Evolutionary conservation across 2,797 vertebrate genomes (phyloP), one percentile per base, ranked within the genome.

Genomic region (Euthynnus affinis): DNA sequence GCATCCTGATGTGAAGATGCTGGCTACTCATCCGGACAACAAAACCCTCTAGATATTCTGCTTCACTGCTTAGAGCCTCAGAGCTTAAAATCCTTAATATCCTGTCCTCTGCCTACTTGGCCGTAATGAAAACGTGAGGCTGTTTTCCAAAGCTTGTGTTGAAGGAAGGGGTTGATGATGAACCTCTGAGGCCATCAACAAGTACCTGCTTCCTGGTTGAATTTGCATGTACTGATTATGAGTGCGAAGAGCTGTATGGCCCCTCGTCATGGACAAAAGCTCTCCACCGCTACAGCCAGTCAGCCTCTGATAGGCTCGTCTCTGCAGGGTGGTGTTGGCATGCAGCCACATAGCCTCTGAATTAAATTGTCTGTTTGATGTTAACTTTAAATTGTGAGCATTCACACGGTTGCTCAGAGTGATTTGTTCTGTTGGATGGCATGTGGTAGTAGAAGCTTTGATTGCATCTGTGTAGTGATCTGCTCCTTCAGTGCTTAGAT

Each of bases 161-260:
- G 55, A 58, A 44, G 46, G 49, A 53, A 51, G 29, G 4, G 64
- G 63, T 48, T 67, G 67, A 69, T 78, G 67, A 86, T 77, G 64
- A 71, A 66, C 57, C 57, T 82, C 40, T 12, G 64, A 73, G 76
- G 72, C 27, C 73, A 72, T 48, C 25, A 27, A 70, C 75, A 74
- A 82, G 76, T 83, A 56, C 76, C 78, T 70, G 73, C 81, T 82
- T 87, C 86, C 85, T 85, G 87, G 70, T 61, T 70, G 65, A 77
- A 91, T 91, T 91, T 88, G 70, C 83, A 87, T 87, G 66, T 48
- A 25, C 57, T 80, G 83, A 78, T 82, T 80, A 86, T 56, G 64
- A 77, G 78, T 29, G 73, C 1, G 5, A 22, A 56, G 80, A 51
- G 71, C 80, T 25, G 29, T 71, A 1, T 0, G 65, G 67, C 68